Base-by-base conservation (phyloP, 2,888 invertebrate genomes). In the Euplexia lucipara region DNA sequence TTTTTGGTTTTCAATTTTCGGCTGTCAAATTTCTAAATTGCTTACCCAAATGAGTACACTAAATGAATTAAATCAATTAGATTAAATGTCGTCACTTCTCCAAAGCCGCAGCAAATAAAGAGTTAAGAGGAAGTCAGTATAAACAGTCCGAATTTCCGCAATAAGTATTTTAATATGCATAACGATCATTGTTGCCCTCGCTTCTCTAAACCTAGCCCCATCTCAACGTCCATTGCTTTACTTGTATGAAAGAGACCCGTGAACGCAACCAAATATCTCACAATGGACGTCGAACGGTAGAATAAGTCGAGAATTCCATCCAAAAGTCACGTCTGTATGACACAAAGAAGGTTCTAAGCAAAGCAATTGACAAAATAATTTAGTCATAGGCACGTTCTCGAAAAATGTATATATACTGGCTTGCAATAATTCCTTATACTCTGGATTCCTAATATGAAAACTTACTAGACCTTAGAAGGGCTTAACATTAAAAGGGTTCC, bases 401-500 rank as follows among this genome's bases (percentile, higher is more conserved):
- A 32, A 39, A 53, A 54, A 59, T 45, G 22, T 59, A n/a, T n/a
- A n/a, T 49, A 47, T 35, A 32, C 42, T 20, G 47, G 62, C n/a
- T 47, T 44, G 68, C 59, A 63, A 63, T 70, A 51, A 58, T 68
- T 60, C 42, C 20, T 26, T 42, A 75, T 64, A 42, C 57, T 61
- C 52, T 67, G 39, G 64, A 65, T 69, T 72, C 45, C 37, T 65
- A 72, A 41, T 65, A 72, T 44, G 60, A 56, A 52, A 68, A 61
- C 47, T 58, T 45, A 54, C 49, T 44, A 67, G 64, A 45, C 49
- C 52, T 42, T 53, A 49, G 32, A 58, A 75, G 47, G 51, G 32
- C 47, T 51, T 53, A 41, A 37, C 60, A 64, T 53, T 73, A 65
- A 79, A 73, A 71, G 68, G 66, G 62, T 70, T 52, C 20, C 41